Base-by-base conservation (phyloP, 2,797 vertebrate species). In the Podarcis lilfordi region DNA sequence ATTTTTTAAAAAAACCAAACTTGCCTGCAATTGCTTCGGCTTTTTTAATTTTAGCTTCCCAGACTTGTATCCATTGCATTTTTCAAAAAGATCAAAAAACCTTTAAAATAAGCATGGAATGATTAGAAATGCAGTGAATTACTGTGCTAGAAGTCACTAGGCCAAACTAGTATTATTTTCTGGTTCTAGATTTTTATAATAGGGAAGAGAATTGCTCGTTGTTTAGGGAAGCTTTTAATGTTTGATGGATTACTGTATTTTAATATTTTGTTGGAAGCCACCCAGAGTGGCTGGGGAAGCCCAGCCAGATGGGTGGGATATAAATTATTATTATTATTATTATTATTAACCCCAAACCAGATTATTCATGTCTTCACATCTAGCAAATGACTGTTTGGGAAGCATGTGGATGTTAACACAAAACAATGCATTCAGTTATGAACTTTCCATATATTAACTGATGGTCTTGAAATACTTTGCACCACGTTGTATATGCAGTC, bases 81-180 rank as follows among this genome's bases (percentile, higher is more conserved):
- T 98, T 96, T 98, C 98, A 96, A 98, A 98, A 84, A 98, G 98
- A 96, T 98, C 98, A 96, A 98, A 98, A 96, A 98, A 98, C 90
- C 98, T 98, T 95, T 55, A 93, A 86, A 79, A 95, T 50, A 94
- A 92, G 91, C 45, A 95, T 19, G 93, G n/a, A 0, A 84, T 35
- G 11, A 69, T 94, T 93, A 87, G 88, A 91, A 50, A 0, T 0
- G 0, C 0, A n/a, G 61, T 5, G 61, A 64, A 64, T 23, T 23
- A 64, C 61, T 64, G 5, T 64, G 5, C 61, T 23, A 64, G 61
- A 64, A 19, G 61, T 64, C 61, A 19, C 21, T 19, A 64, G 21
- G 17, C 21, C 64, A 61, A 43, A 9, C 43, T 43, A 43, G 43
- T 43, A 43, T 79, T 64, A 61, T 10, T 43, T 45, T 11, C 19